Conservation (phyloP, 2,797 vertebrate genomes). For the Muraenolepis orangiensis region DNA sequence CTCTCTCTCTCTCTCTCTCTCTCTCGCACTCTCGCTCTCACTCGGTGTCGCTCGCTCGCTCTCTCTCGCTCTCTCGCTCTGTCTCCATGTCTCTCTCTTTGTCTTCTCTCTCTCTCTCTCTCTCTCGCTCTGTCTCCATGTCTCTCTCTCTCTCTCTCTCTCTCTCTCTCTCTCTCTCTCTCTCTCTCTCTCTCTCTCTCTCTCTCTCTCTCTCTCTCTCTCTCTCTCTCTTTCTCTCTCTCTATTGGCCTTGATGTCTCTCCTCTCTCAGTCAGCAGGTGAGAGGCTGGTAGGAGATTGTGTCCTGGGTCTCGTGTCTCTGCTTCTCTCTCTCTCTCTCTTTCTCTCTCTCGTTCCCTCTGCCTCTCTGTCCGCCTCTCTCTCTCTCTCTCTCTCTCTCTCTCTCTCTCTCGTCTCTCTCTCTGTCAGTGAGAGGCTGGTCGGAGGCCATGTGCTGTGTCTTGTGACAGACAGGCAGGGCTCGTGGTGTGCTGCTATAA, state of each 20-base stretch:
- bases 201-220: background rate
- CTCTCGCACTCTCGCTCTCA: background rate
- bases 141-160: background rate
- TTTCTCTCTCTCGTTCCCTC: background rate
- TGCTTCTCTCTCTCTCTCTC: background rate
- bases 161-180: background rate
- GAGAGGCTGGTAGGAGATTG: no score
- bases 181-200: background rate
- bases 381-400: slow-evolving; percentile 21
- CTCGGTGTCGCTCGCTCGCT: background rate
- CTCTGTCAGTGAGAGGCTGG: slow-evolving; percentile 39
- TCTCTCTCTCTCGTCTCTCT: slow-evolving; percentile 28
- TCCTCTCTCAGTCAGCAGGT: no score
- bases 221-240: background rate
- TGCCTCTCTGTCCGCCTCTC: slow-evolving; percentile 14
- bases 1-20: background rate
- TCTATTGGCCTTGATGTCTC: background rate
- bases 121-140: background rate
- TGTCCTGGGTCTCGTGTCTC: no score
- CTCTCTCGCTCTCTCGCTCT: no score
- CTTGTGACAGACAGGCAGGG: slow-evolving; percentile 71
- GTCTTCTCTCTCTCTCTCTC: no score
- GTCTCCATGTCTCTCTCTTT: no score
- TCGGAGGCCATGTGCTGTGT: slow-evolving; percentile 63
- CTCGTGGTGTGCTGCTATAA: slow-evolving; percentile 67